Conservation (phyloP, 2,888 invertebrate genomes). For the Itoplectis maculator region DNA sequence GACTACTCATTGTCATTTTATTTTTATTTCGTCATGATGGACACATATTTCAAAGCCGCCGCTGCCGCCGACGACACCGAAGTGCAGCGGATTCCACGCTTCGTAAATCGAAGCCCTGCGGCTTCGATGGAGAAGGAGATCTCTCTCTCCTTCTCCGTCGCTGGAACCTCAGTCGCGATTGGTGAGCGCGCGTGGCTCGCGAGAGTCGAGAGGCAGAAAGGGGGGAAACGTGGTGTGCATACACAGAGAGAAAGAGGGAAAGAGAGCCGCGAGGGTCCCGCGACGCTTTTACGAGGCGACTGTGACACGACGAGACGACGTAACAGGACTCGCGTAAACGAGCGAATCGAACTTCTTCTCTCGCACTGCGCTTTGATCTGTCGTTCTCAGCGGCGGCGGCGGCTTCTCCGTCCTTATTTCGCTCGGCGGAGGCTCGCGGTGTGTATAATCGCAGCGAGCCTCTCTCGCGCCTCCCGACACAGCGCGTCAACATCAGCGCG, state of each 20-base stretch:
- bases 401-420: constrained; percentile 25
- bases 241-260: too few species aligned
- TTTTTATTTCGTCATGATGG: background rate
- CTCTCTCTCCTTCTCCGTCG: too few species aligned
- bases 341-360: constrained; percentile 76
- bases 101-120: constrained; percentile 35
- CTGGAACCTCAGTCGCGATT: constrained; percentile 30
- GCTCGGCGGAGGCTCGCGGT: background rate
- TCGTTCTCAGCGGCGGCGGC: constrained; percentile 68
- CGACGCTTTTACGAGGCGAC: constrained; percentile 73
- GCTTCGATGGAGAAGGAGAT: background rate
- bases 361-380: constrained; percentile 77
- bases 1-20: too few species aligned
- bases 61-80: background rate
- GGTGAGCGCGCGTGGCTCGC: constrained; percentile 39
- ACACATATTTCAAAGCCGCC: constrained; percentile 19
- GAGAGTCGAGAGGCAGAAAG: constrained; percentile 30
- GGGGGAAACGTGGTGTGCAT: too few species aligned
- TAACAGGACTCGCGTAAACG: constrained; percentile 72
- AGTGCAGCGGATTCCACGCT: constrained; percentile 29
- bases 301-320: constrained; percentile 45
- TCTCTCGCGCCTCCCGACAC: constrained; percentile 30
- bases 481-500: constrained; percentile 76
- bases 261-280: constrained; percentile 6
- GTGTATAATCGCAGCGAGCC: constrained; percentile 1